Base-by-base conservation (phyloP, 2,113 vertebrate genomes). In the Perca fluviatilis region DNA sequence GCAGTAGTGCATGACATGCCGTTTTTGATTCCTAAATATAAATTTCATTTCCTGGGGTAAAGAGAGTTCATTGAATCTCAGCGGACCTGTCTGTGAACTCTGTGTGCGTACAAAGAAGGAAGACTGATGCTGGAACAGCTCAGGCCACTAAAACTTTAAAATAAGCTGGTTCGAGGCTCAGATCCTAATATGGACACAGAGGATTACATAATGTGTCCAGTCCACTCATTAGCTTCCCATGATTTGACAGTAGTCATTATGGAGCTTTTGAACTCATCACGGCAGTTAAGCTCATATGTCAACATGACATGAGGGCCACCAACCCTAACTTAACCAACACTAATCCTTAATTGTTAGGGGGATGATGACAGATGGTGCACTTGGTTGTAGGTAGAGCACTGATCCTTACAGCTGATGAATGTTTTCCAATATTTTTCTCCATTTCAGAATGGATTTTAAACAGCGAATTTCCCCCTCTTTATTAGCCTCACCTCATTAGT, bases 21-120 rank as follows among this genome's bases (percentile, higher is more conserved):
- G 43, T 69, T 86, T 43, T 88, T 87, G 63, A 81, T 62, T 63
- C 19, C 81, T 88, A 75, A 92, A 92, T 80, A 92, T 85, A 91
- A 83, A 70, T 33, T 73, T 75, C 47, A 65, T 70, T 91, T 91
- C 87, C 85, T 91, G 83, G 57, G 72, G 64, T 75, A 36, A 54
- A 77, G 49, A 80, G 60, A 78, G 87, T 91, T 91, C 64, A 74
- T 2, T 16, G 40, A 66, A 27, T 86, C 79, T 90, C 81, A 75
- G 80, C 9, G 71, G 86, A 85, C 27, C 33, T 25, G 79, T 46
- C 58, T 0, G 27, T 61, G 8, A 77, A 73, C 57, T 74, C 12
- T 46, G 13, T 25, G 50, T 66, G 60, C 36, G 11, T 15, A 60
- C 30, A 49, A 57, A 69, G 64, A 50, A 47, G 0, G 2, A 2